phyloP scores from a whole-genome alignment of 2,888 invertebrate genomes.

The Eumerus sabulonum region DNA sequence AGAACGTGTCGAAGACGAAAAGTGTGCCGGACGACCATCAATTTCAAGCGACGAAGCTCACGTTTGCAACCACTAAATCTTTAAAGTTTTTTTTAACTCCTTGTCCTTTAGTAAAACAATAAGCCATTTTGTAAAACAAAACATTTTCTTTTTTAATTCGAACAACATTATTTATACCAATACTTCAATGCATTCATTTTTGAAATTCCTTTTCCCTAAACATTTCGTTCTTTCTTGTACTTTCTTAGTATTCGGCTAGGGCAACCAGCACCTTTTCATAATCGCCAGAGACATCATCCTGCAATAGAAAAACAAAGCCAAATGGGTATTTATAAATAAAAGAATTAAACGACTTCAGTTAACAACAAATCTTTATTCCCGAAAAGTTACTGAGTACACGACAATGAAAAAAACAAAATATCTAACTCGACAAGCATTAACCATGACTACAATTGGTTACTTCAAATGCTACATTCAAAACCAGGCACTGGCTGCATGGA shows the following conservation, averaged over 20 bases:
- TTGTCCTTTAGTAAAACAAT: too few species aligned
- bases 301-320: constrained; percentile 76
- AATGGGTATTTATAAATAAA: constrained; percentile 19
- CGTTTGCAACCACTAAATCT: too few species aligned
- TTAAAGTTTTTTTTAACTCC: too few species aligned
- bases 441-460: constrained; percentile 23
- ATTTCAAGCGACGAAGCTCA: too few species aligned
- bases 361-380: constrained; percentile 35
- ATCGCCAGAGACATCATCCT: constrained; percentile 86
- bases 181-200: too few species aligned
- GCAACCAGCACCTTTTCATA: constrained; percentile 83
- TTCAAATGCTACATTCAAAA: background rate
- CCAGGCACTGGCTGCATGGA: background rate
- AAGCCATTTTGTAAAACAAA: too few species aligned
- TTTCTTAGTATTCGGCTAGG: constrained; percentile 74
- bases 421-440: constrained; percentile 27
- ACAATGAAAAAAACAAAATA: background rate
- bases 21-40: too few species aligned
- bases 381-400: constrained; percentile 11
- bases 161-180: too few species aligned
- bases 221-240: too few species aligned
- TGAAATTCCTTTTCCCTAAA: too few species aligned
- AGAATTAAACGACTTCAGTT: constrained; percentile 15
- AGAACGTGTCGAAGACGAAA: too few species aligned
- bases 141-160: too few species aligned